Base-by-base conservation (phyloP, 2,888 invertebrate species). In the Chironomus tentans region DNA sequence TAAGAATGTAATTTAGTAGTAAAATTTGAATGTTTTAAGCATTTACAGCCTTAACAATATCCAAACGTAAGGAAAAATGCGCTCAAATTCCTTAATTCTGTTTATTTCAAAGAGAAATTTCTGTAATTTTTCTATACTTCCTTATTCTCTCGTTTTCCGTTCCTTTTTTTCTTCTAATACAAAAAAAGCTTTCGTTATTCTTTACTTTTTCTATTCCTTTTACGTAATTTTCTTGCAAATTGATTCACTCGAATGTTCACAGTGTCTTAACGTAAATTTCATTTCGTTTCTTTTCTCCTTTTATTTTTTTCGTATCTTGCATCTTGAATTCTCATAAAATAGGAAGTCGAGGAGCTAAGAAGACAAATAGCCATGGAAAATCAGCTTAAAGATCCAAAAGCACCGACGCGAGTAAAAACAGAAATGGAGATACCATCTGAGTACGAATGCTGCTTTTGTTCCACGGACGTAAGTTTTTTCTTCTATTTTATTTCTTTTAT, bases 361-460 rank as follows among this genome's bases (percentile, higher is more conserved):
- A 83, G 84, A 76, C 84, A 84, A 81, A 82, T 84, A 79, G 84
- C 84, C 77, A 81, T 84, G 78, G 84, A 84, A 80, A 69, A 50
- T 50, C 83, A 84, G 79, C 81, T 83, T 78, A 83, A 84, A 80
- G 82, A 82, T 78, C 82, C 83, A 79, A 81, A 82, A 78, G 46
- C 18, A 65, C 13, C 21, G 21, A 82, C 83, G 82, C 65, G 65
- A 21, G 5, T 65, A 24, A 78, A 78, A 71, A 78, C 78, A 77
- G 88, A 91, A 85, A 93, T 93, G 88, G 94, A 94, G 88, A 89
- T 93, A 86, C 94, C 94, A 87, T 94, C 92, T 88, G 94, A 94
- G 88, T 93, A 94, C 90, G 95, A 95, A 90, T 95, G 95, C 92
- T 95, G 94, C 91, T 95, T 94, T 92, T 95, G 94, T 91, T 93